phyloP scores from a whole-genome alignment of 2,888 invertebrate genomes.

The Miltochrista miniata region DNA sequence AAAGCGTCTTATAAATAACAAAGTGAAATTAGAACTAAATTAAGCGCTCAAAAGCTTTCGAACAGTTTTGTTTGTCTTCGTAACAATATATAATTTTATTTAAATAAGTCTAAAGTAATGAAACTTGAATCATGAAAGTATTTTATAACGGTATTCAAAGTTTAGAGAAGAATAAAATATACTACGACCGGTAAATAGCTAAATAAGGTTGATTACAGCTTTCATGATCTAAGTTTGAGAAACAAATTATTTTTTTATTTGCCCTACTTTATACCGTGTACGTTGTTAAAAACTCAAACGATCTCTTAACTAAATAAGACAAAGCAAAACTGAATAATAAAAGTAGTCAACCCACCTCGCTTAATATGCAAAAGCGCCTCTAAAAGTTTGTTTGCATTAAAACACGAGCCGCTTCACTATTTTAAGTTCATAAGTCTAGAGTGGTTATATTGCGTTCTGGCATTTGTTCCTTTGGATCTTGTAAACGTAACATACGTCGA shows the following conservation, averaged over 20 bases:
- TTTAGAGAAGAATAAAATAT: neutral
- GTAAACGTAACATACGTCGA: constrained; percentile 56
- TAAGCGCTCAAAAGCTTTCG: constrained; percentile 74
- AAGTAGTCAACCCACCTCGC: constrained; percentile 84
- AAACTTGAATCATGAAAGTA: constrained; percentile 76
- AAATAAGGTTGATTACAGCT: constrained; percentile 41
- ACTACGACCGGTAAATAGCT: neutral
- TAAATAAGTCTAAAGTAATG: constrained; percentile 50
- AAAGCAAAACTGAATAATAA: constrained; percentile 80
- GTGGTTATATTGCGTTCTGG: constrained; percentile 83
- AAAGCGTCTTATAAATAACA: constrained; percentile 67
- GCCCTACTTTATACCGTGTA: constrained; percentile 50
- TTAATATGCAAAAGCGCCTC: constrained; percentile 84
- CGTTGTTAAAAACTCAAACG: constrained; percentile 48
- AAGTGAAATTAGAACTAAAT: constrained; percentile 59
- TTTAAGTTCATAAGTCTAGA: constrained; percentile 80
- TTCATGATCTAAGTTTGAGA: constrained; percentile 71
- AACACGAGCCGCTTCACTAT: constrained; percentile 84
- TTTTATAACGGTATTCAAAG: constrained; percentile 6
- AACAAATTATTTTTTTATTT: constrained; percentile 51
- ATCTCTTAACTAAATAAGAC: constrained; percentile 69
- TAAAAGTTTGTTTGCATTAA: constrained; percentile 84
- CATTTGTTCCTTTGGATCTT: constrained; percentile 74
- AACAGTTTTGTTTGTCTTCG: constrained; percentile 81
- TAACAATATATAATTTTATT: constrained; percentile 51